Percentiles rank a stretch among this genome's conserved stretches.
These are phyloP conservation scores for Himalopsyche kuldschensis DNA, from an alignment of 2,888 invertebrate species.

Conservation along the genomic window DNA sequence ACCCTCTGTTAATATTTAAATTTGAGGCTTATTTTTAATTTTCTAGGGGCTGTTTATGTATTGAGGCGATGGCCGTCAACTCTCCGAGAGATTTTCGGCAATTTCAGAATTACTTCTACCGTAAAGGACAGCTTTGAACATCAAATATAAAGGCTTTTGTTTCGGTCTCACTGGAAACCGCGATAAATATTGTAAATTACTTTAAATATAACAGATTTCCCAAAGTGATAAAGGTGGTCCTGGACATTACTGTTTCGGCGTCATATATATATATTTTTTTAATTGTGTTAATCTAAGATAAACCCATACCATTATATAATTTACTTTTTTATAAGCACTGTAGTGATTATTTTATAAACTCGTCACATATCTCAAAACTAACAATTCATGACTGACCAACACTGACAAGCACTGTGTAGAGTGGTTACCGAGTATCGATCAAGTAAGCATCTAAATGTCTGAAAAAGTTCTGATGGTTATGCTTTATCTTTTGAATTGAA, in stretches of 20 bases:
- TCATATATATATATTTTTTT: too few relatives aligned
- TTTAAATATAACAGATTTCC: neutral
- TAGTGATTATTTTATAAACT: too few relatives aligned
- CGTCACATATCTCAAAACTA: too few relatives aligned
- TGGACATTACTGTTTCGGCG: neutral
- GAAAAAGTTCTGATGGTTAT: too few relatives aligned
- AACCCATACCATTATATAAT: too few relatives aligned
- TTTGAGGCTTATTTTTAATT: neutral
- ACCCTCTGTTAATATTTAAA: neutral
- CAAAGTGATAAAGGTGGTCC: neutral
- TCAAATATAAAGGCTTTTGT: neutral
- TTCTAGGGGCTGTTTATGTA: neutral
- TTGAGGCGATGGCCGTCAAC: neutral
- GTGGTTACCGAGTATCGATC: too few relatives aligned
- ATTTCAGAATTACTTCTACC: neutral
- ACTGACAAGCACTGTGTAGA: too few relatives aligned
- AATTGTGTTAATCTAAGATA: too few relatives aligned
- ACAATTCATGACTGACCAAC: too few relatives aligned
- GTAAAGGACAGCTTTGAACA: neutral
- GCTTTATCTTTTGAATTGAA: too few relatives aligned
- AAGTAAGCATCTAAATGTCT: too few relatives aligned
- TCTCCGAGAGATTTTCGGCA: neutral
- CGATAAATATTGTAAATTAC: neutral
- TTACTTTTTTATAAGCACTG: too few relatives aligned
- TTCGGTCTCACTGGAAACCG: neutral